These are phyloP conservation scores for Apodemia zela DNA, from an alignment of 2,888 invertebrate species.

Conservation along the genomic window DNA sequence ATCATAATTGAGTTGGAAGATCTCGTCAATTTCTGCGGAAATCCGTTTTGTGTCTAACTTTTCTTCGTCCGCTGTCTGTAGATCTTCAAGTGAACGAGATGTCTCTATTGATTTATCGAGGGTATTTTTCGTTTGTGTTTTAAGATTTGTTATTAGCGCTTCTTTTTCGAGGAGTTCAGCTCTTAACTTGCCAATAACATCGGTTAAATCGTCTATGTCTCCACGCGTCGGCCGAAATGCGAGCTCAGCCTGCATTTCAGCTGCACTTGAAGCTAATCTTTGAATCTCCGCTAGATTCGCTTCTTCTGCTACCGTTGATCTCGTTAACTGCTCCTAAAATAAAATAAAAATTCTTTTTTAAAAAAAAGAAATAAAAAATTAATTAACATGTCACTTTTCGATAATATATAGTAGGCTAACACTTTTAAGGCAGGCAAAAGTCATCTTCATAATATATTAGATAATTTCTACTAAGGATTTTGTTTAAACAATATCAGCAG, in stretches of 20 bases:
- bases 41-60: constrained; percentile 55
- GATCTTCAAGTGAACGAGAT: constrained; percentile 42
- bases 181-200: constrained; percentile 54
- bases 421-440: no score
- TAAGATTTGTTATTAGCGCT: constrained; percentile 43
- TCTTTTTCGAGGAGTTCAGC: constrained; percentile 46
- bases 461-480: no score
- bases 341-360: not conserved
- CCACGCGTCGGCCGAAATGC: constrained; percentile 80
- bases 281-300: constrained; percentile 80
- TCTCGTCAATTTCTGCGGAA: constrained; percentile 69
- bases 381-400: not conserved
- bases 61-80: constrained; percentile 33
- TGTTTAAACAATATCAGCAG: no score
- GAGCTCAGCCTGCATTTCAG: constrained; percentile 79
- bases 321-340: constrained; percentile 58
- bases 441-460: no score
- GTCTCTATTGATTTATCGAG: constrained; percentile 39
- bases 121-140: constrained; percentile 33
- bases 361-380: not conserved
- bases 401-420: no score
- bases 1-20: constrained; percentile 69
- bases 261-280: constrained; percentile 67
- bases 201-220: constrained; percentile 78
- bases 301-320: constrained; percentile 76